Percentiles rank a stretch among this genome's conserved stretches.
These are phyloP conservation scores for Porites divaricata DNA, from an alignment of 92 coral and sea anemone genomes.

Conservation along the genomic window DNA sequence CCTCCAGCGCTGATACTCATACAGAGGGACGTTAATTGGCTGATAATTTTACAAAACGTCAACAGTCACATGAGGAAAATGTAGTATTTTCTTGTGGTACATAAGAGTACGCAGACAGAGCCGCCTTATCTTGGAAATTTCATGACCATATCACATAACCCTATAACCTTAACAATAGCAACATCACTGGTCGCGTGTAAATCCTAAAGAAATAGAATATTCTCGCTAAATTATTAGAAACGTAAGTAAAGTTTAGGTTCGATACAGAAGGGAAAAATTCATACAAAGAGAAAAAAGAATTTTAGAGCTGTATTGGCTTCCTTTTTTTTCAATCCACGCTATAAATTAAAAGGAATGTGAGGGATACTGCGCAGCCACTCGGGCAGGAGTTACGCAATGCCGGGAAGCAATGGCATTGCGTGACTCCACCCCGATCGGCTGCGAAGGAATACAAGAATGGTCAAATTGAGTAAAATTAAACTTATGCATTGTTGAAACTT, in stretches of 20 bases:
- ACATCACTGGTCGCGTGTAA: neutral
- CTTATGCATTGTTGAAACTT: too few relatives aligned
- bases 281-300: neutral
- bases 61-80: neutral
- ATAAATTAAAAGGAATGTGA: neutral
- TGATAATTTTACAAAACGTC: neutral
- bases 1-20: neutral
- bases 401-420: too few relatives aligned
- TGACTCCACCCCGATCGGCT: too few relatives aligned
- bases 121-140: neutral
- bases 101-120: constrained; percentile 4
- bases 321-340: neutral
- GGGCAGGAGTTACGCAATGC: too few relatives aligned
- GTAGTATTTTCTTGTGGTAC: neutral
- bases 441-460: too few relatives aligned
- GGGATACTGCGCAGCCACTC: too few relatives aligned
- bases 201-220: constrained; percentile 10
- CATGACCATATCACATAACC: constrained; percentile 8
- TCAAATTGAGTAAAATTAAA: too few relatives aligned
- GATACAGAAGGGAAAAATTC: too few relatives aligned
- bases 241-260: too few relatives aligned
- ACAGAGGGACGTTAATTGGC: neutral
- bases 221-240: neutral
- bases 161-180: neutral
- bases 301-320: neutral